phyloP scores from a whole-genome alignment of 2,888 invertebrate genomes.

The Ophioninae sp. region DNA sequence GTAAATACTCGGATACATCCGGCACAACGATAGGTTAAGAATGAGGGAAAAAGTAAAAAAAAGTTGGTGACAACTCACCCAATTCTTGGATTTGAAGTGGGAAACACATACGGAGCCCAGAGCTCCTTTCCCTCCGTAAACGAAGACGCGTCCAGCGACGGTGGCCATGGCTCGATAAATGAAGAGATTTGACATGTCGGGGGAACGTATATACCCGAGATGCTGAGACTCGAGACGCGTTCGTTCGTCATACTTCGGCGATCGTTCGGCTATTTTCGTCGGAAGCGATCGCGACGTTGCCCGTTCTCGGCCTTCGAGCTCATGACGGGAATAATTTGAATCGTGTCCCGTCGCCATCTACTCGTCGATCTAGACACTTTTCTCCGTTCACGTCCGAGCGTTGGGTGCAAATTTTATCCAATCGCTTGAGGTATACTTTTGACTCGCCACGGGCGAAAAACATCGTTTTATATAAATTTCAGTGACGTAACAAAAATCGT shows the following conservation, averaged over 20 bases:
- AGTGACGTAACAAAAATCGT: neutral
- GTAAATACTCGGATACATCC: neutral
- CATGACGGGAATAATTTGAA: slow-evolving; percentile 46
- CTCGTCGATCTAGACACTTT: neutral
- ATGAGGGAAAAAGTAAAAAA: neutral
- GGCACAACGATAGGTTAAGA: neutral
- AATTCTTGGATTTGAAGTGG: slow-evolving; percentile 94
- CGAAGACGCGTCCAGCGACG: slow-evolving; percentile 88
- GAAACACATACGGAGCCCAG: slow-evolving; percentile 94
- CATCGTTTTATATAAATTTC: neutral
- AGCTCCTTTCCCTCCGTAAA: slow-evolving; percentile 98
- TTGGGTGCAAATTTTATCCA: neutral
- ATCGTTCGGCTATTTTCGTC: slow-evolving; percentile 66
- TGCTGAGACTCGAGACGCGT: slow-evolving; percentile 37
- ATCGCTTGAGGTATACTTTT: neutral
- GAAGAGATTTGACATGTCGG: slow-evolving; percentile 56
- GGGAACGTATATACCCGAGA: slow-evolving; percentile 18
- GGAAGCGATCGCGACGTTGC: slow-evolving; percentile 64
- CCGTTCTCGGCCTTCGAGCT: slow-evolving; percentile 55
- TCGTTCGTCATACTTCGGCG: slow-evolving; percentile 63
- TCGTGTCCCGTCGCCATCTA: neutral
- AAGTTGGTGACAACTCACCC: slow-evolving; percentile 83
- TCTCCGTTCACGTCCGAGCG: neutral
- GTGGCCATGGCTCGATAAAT: slow-evolving; percentile 79
- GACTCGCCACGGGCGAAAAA: neutral